A percentile compares a stretch with the other conserved stretches of the same genome.
Conservation (phyloP, 1,140 invertebrate genomes). For the Pseudachorutes palmiensis region DNA sequence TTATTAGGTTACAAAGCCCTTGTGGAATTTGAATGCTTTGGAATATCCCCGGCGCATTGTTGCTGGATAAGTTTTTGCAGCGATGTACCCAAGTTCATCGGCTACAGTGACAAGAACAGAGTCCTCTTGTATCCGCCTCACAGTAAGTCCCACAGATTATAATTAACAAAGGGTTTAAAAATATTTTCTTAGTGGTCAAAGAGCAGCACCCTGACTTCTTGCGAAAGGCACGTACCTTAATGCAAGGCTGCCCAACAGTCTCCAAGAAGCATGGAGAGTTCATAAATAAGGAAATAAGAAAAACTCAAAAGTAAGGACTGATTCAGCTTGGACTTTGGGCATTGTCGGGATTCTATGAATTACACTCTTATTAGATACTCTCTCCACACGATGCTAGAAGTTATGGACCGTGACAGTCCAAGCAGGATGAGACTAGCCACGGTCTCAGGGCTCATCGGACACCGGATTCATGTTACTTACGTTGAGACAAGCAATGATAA, state of each 20-base stretch:
- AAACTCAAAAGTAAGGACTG: not conserved
- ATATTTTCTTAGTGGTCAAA: not conserved
- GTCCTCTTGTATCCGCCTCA: constrained; percentile 9
- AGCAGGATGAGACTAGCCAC: constrained; percentile 84
- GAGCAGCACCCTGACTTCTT: constrained; percentile 2
- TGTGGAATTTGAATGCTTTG: constrained; percentile 24
- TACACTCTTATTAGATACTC: not conserved
- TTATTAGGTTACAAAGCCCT: constrained; percentile 20
- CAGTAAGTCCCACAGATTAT: not conserved
- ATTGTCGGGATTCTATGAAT: no score
- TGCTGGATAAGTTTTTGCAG: constrained; percentile 25
- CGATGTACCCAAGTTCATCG: constrained; percentile 17
- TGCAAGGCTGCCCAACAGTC: not conserved
- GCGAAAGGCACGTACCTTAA: not conserved
- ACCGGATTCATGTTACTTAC: constrained; percentile 80
- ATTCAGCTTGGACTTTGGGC: not conserved
- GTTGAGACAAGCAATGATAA: not conserved
- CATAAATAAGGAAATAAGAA: not conserved
- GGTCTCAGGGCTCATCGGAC: constrained; percentile 80
- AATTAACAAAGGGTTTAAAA: not conserved
- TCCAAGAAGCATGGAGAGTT: not conserved
- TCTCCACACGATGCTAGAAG: constrained; percentile 50
- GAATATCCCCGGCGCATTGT: not conserved
- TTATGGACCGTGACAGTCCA: constrained; percentile 89
- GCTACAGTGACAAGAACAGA: constrained; percentile 8